Conservation (phyloP, 2,888 invertebrate genomes). For the Papilio demoleus region DNA sequence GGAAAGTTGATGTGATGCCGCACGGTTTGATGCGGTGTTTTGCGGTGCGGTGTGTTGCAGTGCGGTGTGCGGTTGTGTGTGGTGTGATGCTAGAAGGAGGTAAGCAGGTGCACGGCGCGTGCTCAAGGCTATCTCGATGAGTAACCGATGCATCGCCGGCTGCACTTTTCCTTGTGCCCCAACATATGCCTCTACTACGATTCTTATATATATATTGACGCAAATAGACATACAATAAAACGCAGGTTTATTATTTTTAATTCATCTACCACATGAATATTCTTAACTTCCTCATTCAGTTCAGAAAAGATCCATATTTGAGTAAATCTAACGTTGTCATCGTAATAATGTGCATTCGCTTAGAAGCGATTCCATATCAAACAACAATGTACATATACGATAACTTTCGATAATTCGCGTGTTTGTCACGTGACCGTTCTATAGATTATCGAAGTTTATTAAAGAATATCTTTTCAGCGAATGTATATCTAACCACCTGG, state of each 20-base stretch:
- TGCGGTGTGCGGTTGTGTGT: neutral
- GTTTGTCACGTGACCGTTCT: too few species aligned
- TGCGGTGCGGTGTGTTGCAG: neutral
- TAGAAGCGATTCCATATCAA: too few species aligned
- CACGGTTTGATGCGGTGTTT: neutral
- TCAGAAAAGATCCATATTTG: neutral
- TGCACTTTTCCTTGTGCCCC: constrained; percentile 24
- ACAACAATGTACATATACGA: too few species aligned
- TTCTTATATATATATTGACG: neutral
- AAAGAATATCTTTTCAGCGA: too few species aligned
- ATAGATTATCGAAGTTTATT: too few species aligned
- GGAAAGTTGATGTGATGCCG: neutral
- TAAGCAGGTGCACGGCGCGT: constrained; percentile 21
- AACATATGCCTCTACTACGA: neutral
- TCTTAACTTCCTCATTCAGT: neutral
- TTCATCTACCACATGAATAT: too few species aligned
- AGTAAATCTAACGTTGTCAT: too few species aligned
- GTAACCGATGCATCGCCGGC: constrained; percentile 13
- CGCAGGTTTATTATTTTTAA: too few species aligned
- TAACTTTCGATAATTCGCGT: too few species aligned
- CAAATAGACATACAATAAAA: neutral
- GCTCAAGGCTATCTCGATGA: constrained; percentile 29
- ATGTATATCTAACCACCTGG: too few species aligned
- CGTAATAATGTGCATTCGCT: too few species aligned
- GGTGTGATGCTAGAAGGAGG: neutral